Conservation (phyloP, 1,140 invertebrate species). For the Cryptotermes secundus region DNA sequence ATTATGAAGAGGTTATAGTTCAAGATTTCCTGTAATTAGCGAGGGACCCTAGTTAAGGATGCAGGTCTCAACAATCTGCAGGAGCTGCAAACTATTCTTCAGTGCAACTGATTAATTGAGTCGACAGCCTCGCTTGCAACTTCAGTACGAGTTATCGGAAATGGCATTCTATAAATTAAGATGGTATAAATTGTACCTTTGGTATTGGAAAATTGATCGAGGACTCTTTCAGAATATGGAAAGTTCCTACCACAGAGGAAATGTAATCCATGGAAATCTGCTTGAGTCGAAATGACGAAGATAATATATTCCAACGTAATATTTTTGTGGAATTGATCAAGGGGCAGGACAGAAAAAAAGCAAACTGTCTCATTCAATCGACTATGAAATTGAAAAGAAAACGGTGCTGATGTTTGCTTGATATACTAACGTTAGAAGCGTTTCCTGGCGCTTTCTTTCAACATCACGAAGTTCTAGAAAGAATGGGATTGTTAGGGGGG, state of each 20-base stretch:
- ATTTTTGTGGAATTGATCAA: background rate
- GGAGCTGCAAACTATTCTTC: background rate
- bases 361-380: background rate
- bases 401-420: constrained; percentile 9
- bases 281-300: background rate
- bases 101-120: background rate
- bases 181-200: background rate
- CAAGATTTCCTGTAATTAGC: constrained; percentile 2
- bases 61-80: background rate
- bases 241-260: background rate
- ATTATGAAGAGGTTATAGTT: background rate
- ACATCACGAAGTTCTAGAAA: background rate
- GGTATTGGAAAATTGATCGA: constrained; percentile 16
- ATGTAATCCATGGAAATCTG: background rate
- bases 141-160: background rate
- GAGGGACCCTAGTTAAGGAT: background rate
- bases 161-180: background rate
- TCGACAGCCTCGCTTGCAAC: background rate
- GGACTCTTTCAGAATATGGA: constrained; percentile 6
- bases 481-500: background rate
- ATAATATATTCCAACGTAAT: background rate
- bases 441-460: background rate
- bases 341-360: background rate
- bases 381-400: constrained; percentile 18
- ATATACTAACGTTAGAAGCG: background rate